phyloP scores from a whole-genome alignment of 1,140 invertebrate genomes.

The Coptotermes formosanus region DNA sequence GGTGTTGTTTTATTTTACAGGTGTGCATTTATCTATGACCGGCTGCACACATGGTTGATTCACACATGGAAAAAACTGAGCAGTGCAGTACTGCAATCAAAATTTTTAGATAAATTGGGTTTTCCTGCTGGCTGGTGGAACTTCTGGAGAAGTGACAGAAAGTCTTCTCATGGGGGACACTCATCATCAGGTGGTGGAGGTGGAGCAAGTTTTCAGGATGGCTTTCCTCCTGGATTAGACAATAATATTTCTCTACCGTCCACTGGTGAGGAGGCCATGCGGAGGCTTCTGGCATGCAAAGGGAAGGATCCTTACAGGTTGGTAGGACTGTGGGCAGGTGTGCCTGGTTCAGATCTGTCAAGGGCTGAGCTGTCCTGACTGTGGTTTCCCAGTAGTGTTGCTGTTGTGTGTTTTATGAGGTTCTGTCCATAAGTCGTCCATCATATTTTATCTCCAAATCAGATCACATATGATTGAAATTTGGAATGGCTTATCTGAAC shows the following conservation, averaged over 20 bases:
- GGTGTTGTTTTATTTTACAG: constrained; percentile 2
- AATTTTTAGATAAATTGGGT: background rate
- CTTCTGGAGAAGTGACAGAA: constrained; percentile 21
- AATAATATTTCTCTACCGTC: constrained; percentile 80
- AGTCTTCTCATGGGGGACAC: background rate
- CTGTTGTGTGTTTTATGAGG: no score
- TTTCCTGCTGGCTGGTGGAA: constrained; percentile 28
- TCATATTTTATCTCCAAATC: no score
- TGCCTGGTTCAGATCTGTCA: no score
- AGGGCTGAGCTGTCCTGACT: no score
- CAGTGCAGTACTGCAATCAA: background rate
- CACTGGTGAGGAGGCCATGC: constrained; percentile 93
- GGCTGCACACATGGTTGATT: constrained; percentile 25
- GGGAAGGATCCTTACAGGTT: constrained; percentile 87
- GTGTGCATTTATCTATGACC: constrained; percentile 26
- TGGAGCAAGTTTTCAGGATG: constrained; percentile 24
- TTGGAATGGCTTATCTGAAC: no score
- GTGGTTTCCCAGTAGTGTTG: no score
- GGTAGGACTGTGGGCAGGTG: no score
- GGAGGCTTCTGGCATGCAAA: constrained; percentile 84
- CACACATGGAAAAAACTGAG: constrained; percentile 16
- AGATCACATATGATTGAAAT: no score
- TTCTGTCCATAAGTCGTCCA: no score
- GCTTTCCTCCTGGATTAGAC: constrained; percentile 56
- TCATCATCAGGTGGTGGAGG: background rate